These are phyloP conservation scores for Hirtodrosophila histrioides DNA, from an alignment of 2,888 invertebrate genomes.

Conservation along the genomic window DNA sequence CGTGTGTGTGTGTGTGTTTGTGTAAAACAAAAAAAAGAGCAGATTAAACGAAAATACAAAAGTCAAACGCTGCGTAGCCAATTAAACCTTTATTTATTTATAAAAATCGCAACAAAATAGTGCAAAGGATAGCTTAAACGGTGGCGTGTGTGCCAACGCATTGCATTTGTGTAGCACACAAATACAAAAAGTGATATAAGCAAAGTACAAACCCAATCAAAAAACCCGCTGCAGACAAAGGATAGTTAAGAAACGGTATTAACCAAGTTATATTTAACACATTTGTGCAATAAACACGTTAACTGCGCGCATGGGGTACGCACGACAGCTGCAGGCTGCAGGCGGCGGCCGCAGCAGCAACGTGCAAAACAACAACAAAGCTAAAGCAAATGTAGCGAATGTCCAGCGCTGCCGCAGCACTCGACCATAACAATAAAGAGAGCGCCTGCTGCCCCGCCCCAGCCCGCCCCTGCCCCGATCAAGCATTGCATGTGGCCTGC, in stretches of 20 bases:
- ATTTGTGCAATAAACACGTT: constrained; percentile 14
- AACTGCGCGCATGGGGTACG: constrained; percentile 13
- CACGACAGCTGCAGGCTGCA: constrained; percentile 31
- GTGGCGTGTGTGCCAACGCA: constrained; percentile 39
- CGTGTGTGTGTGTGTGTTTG: constrained; percentile 58
- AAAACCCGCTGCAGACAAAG: constrained; percentile 60
- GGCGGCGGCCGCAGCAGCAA: constrained; percentile 11
- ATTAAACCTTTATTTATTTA: constrained; percentile 50
- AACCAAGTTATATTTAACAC: constrained; percentile 24
- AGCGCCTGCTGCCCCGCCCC: constrained; percentile 23
- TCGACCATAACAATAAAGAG: constrained; percentile 63
- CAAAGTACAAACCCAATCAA: constrained; percentile 61
- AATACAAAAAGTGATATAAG: constrained; percentile 61
- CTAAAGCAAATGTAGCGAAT: constrained; percentile 26
- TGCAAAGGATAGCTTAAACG: constrained; percentile 32
- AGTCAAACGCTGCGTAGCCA: constrained; percentile 50
- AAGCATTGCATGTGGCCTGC: constrained; percentile 53
- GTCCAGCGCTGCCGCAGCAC: constrained; percentile 43
- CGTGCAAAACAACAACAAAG: constrained; percentile 51
- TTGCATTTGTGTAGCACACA: constrained; percentile 33
- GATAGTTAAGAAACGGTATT: constrained; percentile 69
- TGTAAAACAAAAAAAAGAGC: constrained; percentile 59
- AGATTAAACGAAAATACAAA: constrained; percentile 54
- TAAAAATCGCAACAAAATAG: constrained; percentile 39
- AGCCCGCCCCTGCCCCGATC: constrained; percentile 4